A percentile compares a stretch with the other conserved stretches of the same genome.
Conservation (phyloP, 2,888 invertebrate species). For the Hydriomena furcata region DNA sequence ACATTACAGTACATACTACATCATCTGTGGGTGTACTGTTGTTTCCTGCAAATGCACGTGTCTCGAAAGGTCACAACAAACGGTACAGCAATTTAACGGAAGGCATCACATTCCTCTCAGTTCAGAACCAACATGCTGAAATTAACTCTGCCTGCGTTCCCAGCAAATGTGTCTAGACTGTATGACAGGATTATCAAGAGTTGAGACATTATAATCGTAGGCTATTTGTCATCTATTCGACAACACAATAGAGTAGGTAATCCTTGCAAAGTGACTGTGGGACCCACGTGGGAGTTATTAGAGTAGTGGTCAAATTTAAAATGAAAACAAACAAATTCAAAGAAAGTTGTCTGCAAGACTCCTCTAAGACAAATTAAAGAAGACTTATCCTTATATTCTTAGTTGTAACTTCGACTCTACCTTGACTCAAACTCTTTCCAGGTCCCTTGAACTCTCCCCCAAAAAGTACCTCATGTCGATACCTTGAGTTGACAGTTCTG, state of each 20-base stretch:
- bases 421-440: too few species aligned
- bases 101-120: conserved; percentile 1
- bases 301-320: neutral
- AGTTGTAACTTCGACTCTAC: too few species aligned
- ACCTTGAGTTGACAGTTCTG: too few species aligned
- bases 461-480: too few species aligned
- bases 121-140: conserved; percentile 5
- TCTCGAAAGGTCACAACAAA: conserved; percentile 11
- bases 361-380: too few species aligned
- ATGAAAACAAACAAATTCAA: neutral
- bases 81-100: conserved; percentile 14
- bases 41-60: conserved; percentile 15
- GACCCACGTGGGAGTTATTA: neutral
- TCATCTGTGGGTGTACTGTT: conserved; percentile 12
- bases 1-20: neutral
- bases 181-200: neutral
- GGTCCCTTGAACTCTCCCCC: too few species aligned
- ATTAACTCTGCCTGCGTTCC: too few species aligned
- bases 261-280: neutral
- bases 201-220: neutral
- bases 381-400: too few species aligned
- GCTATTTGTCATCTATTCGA: neutral
- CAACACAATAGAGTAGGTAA: neutral
- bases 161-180: too few species aligned
- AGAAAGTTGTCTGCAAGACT: too few species aligned